These are phyloP conservation scores for Leptinotarsa tumamoca DNA, from an alignment of 2,888 invertebrate genomes.

Conservation along the genomic window DNA sequence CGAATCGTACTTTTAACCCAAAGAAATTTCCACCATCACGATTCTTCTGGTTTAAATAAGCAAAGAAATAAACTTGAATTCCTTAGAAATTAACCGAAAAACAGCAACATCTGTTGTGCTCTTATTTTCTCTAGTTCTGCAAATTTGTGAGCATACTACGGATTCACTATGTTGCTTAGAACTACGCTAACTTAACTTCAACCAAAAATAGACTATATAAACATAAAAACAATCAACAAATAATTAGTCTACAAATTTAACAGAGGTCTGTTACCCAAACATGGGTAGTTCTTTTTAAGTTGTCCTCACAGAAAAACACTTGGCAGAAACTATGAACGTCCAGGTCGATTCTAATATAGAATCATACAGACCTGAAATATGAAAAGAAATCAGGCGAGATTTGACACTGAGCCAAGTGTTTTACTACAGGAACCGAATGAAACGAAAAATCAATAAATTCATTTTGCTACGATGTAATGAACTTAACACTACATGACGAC, in stretches of 20 bases:
- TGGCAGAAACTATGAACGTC: constrained; percentile 24
- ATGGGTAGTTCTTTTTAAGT: constrained; percentile 41
- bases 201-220: constrained; percentile 68
- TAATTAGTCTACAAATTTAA: constrained; percentile 63
- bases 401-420: constrained; percentile 10
- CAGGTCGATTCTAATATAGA: constrained; percentile 60
- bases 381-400: neutral
- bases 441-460: constrained; percentile 28
- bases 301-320: constrained; percentile 34
- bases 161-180: constrained; percentile 54
- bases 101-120: constrained; percentile 37
- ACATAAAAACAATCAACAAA: constrained; percentile 68
- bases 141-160: constrained; percentile 62
- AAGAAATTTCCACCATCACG: too few relatives aligned
- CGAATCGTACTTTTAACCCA: neutral
- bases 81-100: constrained; percentile 5
- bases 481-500: constrained; percentile 67
- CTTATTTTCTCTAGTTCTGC: constrained; percentile 45
- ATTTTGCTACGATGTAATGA: constrained; percentile 57
- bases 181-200: constrained; percentile 62
- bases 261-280: constrained; percentile 58
- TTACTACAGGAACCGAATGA: constrained; percentile 25
- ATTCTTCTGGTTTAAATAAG: neutral
- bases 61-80: neutral
- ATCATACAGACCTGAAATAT: constrained; percentile 47